Percentiles rank a stretch among this genome's conserved stretches.
phyloP scores from a whole-genome alignment of 2,888 invertebrate species.

The Diarsia dahlii region DNA sequence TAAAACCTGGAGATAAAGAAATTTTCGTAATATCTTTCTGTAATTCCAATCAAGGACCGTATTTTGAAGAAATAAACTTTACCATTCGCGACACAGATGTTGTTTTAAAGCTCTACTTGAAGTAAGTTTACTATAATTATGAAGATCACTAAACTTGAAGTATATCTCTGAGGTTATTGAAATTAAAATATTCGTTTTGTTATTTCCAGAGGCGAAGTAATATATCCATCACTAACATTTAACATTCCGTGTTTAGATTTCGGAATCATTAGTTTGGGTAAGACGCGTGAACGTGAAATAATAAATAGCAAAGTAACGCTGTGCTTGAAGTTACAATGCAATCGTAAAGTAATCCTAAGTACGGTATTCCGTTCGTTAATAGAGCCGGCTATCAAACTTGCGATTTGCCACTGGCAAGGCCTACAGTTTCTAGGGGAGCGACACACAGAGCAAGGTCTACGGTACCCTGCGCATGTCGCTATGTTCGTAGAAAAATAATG shows the following conservation, averaged over 20 bases:
- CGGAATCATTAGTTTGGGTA: conserved; percentile 91
- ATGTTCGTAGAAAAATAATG: background rate
- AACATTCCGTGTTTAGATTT: conserved; percentile 90
- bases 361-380: background rate
- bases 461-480: background rate
- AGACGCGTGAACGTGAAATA: background rate
- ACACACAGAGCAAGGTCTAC: background rate
- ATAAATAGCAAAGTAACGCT: background rate
- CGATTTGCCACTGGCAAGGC: background rate
- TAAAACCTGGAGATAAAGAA: conserved; percentile 88
- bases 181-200: background rate
- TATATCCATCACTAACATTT: conserved; percentile 91
- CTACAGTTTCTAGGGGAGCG: background rate
- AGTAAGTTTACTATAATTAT: conserved; percentile 88
- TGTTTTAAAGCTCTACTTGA: conserved; percentile 89
- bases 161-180: background rate
- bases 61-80: conserved; percentile 92
- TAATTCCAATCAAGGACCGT: conserved; percentile 91
- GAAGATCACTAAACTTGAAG: background rate
- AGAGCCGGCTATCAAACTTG: background rate
- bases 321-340: background rate
- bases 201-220: conserved; percentile 90
- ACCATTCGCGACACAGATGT: conserved; percentile 91
- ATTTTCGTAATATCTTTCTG: conserved; percentile 90
- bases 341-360: background rate